Conservation (phyloP, 2,113 vertebrate genomes). For the Hyperopisus bebe region DNA sequence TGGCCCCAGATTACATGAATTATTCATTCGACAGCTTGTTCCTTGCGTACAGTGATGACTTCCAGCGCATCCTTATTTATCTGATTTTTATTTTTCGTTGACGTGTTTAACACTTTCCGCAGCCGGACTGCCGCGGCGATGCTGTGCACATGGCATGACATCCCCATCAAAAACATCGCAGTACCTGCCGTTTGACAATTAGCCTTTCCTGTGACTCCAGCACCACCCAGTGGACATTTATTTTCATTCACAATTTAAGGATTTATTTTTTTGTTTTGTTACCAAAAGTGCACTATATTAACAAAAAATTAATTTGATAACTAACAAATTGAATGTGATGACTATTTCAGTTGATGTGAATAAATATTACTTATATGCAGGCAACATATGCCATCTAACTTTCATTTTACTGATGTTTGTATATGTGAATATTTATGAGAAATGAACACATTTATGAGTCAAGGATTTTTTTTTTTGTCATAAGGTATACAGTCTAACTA, state of each 20-base stretch:
- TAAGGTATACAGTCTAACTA: background rate
- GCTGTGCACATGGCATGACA: background rate
- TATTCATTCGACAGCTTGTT: background rate
- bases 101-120: background rate
- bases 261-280: background rate
- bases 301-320: background rate
- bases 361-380: background rate
- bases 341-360: background rate
- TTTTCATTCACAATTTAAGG: background rate
- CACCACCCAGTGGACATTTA: background rate
- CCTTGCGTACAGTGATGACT: background rate
- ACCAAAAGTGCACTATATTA: background rate
- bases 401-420: background rate
- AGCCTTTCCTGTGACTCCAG: background rate
- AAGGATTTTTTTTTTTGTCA: background rate
- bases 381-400: background rate
- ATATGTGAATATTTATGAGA: background rate
- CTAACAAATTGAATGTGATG: background rate
- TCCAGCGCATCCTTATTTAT: background rate
- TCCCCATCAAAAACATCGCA: background rate
- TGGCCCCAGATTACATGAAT: conserved; percentile 7
- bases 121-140: background rate
- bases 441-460: background rate
- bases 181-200: background rate
- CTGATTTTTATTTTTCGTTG: background rate